Evolutionary conservation across 1,140 invertebrate genomes (phyloP).

Genomic region (Tribolium madens): DNA sequence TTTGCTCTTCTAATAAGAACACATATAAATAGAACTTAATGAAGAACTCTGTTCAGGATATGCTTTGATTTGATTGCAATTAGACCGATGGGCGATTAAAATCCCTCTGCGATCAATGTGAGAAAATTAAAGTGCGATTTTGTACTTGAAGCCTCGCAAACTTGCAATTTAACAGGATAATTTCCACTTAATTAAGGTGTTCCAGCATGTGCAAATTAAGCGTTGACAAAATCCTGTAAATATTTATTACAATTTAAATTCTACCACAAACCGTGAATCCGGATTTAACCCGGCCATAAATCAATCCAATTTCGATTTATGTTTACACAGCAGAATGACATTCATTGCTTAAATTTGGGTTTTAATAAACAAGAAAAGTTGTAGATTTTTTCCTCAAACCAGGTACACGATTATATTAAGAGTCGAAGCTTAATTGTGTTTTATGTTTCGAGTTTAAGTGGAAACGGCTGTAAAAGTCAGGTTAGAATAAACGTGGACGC

Average conservation of each 20-base stretch:
- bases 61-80: not conserved
- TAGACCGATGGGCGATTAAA: not conserved
- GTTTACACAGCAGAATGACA: not conserved
- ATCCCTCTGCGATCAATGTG: not conserved
- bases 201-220: not conserved
- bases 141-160: not conserved
- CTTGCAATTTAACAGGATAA: not conserved
- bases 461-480: no score
- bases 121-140: conserved; percentile 1
- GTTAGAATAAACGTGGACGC: no score
- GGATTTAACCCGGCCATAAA: not conserved
- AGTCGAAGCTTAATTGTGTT: no score
- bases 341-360: not conserved
- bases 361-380: no score
- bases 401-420: no score
- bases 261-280: not conserved
- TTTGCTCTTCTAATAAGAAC: not conserved
- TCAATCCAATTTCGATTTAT: conserved; percentile 10
- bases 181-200: not conserved
- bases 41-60: not conserved
- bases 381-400: no score
- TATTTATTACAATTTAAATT: conserved; percentile 11
- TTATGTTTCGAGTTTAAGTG: no score
- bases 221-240: conserved; percentile 12
- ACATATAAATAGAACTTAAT: not conserved